Base-by-base conservation (phyloP, 2,888 invertebrate genomes). In the Drymonia ruficornis region DNA sequence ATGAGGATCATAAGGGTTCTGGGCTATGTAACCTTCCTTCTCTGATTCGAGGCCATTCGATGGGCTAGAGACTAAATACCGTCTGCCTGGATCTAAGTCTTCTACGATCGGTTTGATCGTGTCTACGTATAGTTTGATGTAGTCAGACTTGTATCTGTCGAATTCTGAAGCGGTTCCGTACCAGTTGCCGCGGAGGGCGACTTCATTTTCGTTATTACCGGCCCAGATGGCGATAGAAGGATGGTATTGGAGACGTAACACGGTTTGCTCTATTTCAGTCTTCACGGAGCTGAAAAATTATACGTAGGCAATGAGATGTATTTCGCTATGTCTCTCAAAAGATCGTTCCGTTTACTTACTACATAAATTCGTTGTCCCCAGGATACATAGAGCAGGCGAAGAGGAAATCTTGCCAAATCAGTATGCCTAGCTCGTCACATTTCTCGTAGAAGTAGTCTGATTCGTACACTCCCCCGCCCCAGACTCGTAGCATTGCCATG, bases 381-480 rank as follows among this genome's bases (percentile, higher is more conserved):
- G 99, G 99, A 86, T 99, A 99, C 96, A 99, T 96, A 18, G 97
- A 95, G 80, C 98, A 99, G 0, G 99, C 99, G 83, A 99, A 99
- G 96, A 99, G 97, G 79, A 99, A 95, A 84, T 99, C 99, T 84
- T 99, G 99, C 99, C 99, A 99, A 53, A 99, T 95, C 74, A 99
- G 93, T 47, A 99, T 96, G 0, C 99, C 99, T 49, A 96, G 90
- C 76, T 96, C 94, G 80, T 99, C 99, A 53, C 98, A 97, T 36
- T 96, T 82, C 61, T 95, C 93, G 82, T 99, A 99, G 85, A 99
- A 99, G 55, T 94, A 94, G 67, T 99, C 97, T 0, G 96, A 95
- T 80, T 99, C 99, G 76, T 99, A 99, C 0, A 98, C 91, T 0
- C 99, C 99, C n/a, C 99, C 99, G 28, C 99, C 99, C 99, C 99